Conservation (phyloP, 2,113 vertebrate species). For the Melospiza melodia region DNA sequence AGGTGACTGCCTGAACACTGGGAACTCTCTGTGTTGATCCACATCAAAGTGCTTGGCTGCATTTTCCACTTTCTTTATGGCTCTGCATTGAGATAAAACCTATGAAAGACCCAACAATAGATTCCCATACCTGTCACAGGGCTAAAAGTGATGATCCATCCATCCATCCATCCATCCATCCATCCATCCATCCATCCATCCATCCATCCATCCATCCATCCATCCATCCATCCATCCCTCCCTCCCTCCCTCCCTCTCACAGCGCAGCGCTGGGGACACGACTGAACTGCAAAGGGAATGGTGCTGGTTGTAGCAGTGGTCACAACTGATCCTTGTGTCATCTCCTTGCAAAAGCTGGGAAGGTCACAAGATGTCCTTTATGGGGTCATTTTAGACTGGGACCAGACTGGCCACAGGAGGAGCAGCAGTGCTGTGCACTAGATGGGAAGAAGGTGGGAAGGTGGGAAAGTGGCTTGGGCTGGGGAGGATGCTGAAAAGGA, state of each 20-base stretch:
- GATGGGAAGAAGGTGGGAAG: neutral
- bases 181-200: neutral
- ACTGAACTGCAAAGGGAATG: neutral
- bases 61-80: neutral
- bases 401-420: neutral
- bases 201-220: neutral
- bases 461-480: neutral
- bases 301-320: neutral
- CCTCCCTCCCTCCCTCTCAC: neutral
- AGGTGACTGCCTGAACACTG: neutral
- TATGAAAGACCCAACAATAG: neutral
- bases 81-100: neutral
- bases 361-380: neutral
- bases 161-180: neutral
- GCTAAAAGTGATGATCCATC: neutral
- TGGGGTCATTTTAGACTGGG: neutral
- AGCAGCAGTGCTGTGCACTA: neutral
- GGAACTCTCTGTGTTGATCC: neutral
- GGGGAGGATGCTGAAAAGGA: neutral
- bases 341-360: neutral
- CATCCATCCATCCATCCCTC: neutral
- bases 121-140: conserved; percentile 17
- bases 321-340: neutral
- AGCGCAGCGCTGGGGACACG: fast-evolving
- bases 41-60: conserved; percentile 24